Conservation (phyloP, 2,113 vertebrate genomes). For the Delphinus delphis region DNA sequence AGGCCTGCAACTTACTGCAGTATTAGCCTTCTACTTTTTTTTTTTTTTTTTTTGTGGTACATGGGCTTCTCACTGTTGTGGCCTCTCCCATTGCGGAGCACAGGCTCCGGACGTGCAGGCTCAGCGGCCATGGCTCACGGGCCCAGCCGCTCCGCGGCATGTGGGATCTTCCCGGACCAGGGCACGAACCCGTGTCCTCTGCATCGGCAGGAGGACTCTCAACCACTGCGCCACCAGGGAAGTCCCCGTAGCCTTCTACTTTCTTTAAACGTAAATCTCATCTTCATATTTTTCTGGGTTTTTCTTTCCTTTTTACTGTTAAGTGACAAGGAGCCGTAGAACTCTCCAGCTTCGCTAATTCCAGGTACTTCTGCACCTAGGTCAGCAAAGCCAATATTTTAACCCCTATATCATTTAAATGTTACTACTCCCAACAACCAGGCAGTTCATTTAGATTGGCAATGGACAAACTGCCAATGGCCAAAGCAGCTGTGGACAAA, state of each 20-base stretch:
- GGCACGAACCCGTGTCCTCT: too few species aligned
- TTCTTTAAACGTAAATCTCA: slow-evolving; percentile 7
- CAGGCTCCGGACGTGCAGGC: too few species aligned
- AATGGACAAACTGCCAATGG: neutral
- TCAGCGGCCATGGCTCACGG: too few species aligned
- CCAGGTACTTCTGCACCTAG: neutral
- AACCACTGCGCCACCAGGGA: too few species aligned
- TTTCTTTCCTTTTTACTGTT: neutral
- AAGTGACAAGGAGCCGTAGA: neutral
- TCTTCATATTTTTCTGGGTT: neutral
- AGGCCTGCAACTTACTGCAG: neutral
- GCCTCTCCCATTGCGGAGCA: too few species aligned
- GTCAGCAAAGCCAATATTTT: slow-evolving; percentile 17
- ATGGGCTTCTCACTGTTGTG: too few species aligned
- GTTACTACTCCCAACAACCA: neutral
- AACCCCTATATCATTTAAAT: neutral
- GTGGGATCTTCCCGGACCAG: too few species aligned
- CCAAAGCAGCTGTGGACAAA: neutral
- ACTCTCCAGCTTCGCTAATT: neutral
- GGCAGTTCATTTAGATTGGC: neutral
- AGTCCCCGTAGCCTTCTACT: neutral
- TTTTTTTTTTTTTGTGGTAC: neutral
- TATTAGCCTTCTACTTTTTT: neutral
- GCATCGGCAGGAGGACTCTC: too few species aligned
- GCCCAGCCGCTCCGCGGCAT: too few species aligned